These are phyloP conservation scores for Marmota flaviventris DNA, from an alignment of 2,113 vertebrate species.

Conservation along the genomic window DNA sequence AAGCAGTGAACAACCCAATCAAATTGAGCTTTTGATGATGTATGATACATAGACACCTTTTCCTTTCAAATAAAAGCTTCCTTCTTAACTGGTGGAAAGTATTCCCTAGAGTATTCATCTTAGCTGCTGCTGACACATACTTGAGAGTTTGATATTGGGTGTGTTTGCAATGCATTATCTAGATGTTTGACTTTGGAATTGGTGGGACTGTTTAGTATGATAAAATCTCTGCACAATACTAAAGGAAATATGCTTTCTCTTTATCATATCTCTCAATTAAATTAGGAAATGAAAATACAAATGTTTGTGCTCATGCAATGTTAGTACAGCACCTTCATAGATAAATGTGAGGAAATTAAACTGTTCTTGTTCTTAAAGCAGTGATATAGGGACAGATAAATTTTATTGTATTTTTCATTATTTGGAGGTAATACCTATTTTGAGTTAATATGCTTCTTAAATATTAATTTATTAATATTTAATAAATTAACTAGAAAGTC, in stretches of 20 bases:
- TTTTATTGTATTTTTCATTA: constrained; percentile 34
- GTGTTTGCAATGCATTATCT: neutral
- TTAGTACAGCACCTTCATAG: neutral
- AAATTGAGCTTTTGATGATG: neutral
- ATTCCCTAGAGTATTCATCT: neutral
- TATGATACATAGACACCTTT: neutral
- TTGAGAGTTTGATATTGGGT: neutral
- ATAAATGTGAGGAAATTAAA: constrained; percentile 43
- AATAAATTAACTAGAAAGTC: neutral
- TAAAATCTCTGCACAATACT: neutral
- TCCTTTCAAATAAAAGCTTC: neutral
- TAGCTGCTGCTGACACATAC: neutral
- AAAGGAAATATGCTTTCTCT: neutral
- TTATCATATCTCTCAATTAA: neutral
- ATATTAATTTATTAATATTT: neutral
- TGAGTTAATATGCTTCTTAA: constrained; percentile 7
- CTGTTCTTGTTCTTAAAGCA: constrained; percentile 42
- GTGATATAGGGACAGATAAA: constrained; percentile 25
- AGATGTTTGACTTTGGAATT: neutral
- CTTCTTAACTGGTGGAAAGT: neutral
- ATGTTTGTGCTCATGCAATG: neutral
- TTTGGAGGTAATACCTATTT: neutral
- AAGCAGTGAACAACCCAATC: neutral
- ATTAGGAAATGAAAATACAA: constrained; percentile 8
- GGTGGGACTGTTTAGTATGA: neutral